phyloP scores from a whole-genome alignment of 2,888 invertebrate genomes.

The Eupsilia transversa region DNA sequence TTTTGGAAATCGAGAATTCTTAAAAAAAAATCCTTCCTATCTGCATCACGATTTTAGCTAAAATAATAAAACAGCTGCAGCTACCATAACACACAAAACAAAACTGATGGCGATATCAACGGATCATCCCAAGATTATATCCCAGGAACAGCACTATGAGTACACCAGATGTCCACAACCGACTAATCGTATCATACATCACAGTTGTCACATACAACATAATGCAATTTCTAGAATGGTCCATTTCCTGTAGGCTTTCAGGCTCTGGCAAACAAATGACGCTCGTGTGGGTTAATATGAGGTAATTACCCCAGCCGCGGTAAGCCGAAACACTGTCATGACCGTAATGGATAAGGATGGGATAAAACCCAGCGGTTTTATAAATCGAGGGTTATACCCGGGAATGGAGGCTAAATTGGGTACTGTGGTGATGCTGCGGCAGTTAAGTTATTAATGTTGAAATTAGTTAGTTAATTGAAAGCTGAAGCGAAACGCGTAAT shows the following conservation, averaged over 20 bases:
- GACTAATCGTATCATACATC: conserved; percentile 26
- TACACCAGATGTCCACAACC: not conserved
- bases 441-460: conserved; percentile 13
- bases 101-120: not conserved
- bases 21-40: not conserved
- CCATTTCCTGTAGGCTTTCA: conserved; percentile 56
- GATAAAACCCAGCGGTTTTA: conserved; percentile 41
- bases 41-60: too few species aligned
- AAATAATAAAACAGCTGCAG: not conserved
- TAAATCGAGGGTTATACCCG: conserved; percentile 50
- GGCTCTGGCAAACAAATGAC: conserved; percentile 51
- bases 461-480: conserved; percentile 16
- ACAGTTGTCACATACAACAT: conserved; percentile 46
- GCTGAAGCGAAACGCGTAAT: not conserved
- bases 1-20: not conserved
- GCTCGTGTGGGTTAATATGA: conserved; percentile 61
- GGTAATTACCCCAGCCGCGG: conserved; percentile 53
- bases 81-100: not conserved
- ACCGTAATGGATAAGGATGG: conserved; percentile 61
- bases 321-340: conserved; percentile 58
- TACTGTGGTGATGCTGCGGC: conserved; percentile 14
- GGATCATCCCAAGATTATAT: not conserved
- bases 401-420: conserved; percentile 42
- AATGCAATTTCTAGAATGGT: conserved; percentile 54
- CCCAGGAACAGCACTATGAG: not conserved